phyloP scores from a whole-genome alignment of 2,113 vertebrate genomes.

The Cepphus grylle region DNA sequence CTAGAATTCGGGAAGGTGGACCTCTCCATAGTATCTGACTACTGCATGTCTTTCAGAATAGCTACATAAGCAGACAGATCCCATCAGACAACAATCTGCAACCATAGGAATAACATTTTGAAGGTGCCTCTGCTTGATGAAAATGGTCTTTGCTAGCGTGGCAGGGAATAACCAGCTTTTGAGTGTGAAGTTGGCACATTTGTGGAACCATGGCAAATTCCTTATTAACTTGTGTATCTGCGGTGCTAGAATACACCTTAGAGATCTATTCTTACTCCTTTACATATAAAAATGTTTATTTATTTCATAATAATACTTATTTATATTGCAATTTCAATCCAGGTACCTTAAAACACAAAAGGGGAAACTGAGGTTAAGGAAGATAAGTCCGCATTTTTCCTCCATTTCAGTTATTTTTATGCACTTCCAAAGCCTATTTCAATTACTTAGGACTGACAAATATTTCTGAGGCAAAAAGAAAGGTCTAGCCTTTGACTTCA shows the following conservation, averaged over 20 bases:
- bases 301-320: not conserved
- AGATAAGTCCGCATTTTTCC: accelerated
- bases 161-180: not conserved
- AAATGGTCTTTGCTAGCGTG: not conserved
- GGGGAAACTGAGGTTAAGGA: not conserved
- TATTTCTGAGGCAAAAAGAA: not conserved
- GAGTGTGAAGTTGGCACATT: not conserved
- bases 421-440: not conserved
- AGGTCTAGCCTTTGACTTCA: not conserved
- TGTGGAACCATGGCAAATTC: not conserved
- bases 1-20: accelerated
- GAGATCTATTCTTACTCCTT: not conserved
- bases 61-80: not conserved
- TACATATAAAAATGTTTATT: not conserved
- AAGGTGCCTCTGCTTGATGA: not conserved
- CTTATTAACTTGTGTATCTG: not conserved
- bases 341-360: not conserved
- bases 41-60: not conserved
- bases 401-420: not conserved
- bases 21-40: not conserved
- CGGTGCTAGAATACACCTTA: not conserved
- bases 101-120: not conserved
- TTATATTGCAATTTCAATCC: not conserved
- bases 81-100: not conserved
- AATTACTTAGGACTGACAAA: not conserved